These are phyloP conservation scores for Emys orbicularis DNA, from an alignment of 2,797 vertebrate species.

Conservation along the genomic window DNA sequence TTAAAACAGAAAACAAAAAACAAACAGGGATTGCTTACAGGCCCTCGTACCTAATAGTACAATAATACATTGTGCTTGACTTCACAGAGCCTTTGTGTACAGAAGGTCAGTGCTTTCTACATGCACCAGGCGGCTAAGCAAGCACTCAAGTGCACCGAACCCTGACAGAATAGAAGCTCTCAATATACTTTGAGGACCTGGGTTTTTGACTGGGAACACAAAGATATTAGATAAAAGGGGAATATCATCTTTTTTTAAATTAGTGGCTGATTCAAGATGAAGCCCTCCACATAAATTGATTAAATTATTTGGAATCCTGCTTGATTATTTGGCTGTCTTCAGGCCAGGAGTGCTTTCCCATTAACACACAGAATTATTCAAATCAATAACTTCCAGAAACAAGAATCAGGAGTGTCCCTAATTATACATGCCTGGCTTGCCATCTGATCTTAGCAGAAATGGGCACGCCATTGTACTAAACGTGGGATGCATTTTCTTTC, in stretches of 20 bases:
- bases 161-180: neutral
- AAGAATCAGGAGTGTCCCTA: neutral
- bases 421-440: neutral
- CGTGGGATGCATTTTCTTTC: slow-evolving; percentile 2
- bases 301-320: neutral
- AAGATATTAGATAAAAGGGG: fast-evolving
- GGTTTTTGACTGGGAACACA: slow-evolving; percentile 4
- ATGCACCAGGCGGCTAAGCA: fast-evolving
- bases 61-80: neutral
- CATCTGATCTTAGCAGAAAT: neutral
- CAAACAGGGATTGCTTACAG: neutral
- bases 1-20: neutral
- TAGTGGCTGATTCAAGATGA: neutral
- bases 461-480: slow-evolving; percentile 27
- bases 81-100: neutral
- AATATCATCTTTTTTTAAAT: slow-evolving; percentile 17
- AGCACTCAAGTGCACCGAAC: neutral
- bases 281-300: slow-evolving; percentile 17
- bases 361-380: slow-evolving; percentile 52
- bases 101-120: neutral
- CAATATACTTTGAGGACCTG: neutral
- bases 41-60: fast-evolving
- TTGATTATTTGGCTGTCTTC: slow-evolving; percentile 25
- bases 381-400: slow-evolving; percentile 31
- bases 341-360: slow-evolving; percentile 31